Conservation (phyloP, 2,797 vertebrate genomes). For the Ptychobarbus kaznakovi region DNA sequence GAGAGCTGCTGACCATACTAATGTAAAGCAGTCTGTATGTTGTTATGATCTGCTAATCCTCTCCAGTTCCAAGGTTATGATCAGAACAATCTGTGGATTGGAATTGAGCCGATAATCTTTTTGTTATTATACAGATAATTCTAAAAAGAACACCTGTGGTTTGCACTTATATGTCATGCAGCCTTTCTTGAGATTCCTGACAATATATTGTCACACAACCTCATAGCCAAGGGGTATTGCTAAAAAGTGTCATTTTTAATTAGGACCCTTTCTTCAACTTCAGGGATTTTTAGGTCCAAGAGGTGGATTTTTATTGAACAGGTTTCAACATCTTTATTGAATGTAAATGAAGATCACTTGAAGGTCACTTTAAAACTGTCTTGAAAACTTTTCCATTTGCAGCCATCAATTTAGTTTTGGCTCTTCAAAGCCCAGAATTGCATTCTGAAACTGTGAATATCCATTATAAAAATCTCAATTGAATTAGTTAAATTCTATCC, state of each 20-base stretch:
- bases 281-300: not conserved
- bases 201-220: not conserved
- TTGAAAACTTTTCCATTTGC: not conserved
- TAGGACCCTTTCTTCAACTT: not conserved
- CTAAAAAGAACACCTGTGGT: not conserved
- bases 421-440: not conserved
- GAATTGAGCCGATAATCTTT: constrained; percentile 14
- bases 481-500: not conserved
- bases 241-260: not conserved
- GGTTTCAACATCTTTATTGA: not conserved
- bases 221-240: too few species aligned
- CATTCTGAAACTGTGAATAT: not conserved
- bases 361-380: not conserved
- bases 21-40: constrained; percentile 55
- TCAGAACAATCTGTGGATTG: constrained; percentile 37
- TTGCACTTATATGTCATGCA: not conserved
- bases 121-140: not conserved
- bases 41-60: constrained; percentile 25
- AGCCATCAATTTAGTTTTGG: not conserved
- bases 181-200: not conserved
- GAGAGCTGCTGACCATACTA: constrained; percentile 65
- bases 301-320: not conserved
- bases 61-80: constrained; percentile 10
- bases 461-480: not conserved
- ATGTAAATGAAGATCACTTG: not conserved